phyloP scores from a whole-genome alignment of 37 sponge, comb jelly and placozoan genomes.

The Hormiphora californensis region DNA sequence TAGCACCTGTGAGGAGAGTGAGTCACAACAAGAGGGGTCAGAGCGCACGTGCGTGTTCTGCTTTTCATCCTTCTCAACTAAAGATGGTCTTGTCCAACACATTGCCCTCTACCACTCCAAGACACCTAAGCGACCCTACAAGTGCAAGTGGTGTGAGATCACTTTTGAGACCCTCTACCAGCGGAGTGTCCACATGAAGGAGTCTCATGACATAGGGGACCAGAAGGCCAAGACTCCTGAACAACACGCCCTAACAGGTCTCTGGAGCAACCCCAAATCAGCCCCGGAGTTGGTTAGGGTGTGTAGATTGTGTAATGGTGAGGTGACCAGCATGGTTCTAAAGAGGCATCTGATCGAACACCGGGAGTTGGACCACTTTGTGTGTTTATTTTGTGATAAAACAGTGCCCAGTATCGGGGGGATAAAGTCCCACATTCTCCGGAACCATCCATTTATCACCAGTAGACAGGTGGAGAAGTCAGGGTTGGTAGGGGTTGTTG shows the following conservation, averaged over 20 bases:
- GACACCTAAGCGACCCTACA: slow-evolving; percentile 34
- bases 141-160: slow-evolving; percentile 55
- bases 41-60: slow-evolving; percentile 3
- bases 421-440: slow-evolving; percentile 47
- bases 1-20: neutral
- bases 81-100: slow-evolving; percentile 24
- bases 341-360: slow-evolving; percentile 44
- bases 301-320: slow-evolving; percentile 33
- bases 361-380: slow-evolving; percentile 46
- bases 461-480: slow-evolving; percentile 33
- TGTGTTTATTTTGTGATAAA: slow-evolving; percentile 38
- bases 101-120: slow-evolving; percentile 7
- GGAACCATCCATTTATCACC: slow-evolving; percentile 48
- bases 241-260: neutral
- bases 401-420: slow-evolving; percentile 39
- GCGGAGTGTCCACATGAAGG: slow-evolving; percentile 49
- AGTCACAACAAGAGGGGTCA: neutral
- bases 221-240: neutral
- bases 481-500: slow-evolving; percentile 4
- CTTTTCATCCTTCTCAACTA: slow-evolving; percentile 23
- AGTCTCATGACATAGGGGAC: neutral
- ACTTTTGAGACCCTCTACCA: slow-evolving; percentile 49
- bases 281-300: slow-evolving; percentile 8
- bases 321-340: slow-evolving; percentile 40
- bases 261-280: neutral